Evolutionary conservation across 2,113 vertebrate genomes (phyloP), one percentile per base, ranked within the genome.

Genomic region (Todiramphus saurophagus): DNA sequence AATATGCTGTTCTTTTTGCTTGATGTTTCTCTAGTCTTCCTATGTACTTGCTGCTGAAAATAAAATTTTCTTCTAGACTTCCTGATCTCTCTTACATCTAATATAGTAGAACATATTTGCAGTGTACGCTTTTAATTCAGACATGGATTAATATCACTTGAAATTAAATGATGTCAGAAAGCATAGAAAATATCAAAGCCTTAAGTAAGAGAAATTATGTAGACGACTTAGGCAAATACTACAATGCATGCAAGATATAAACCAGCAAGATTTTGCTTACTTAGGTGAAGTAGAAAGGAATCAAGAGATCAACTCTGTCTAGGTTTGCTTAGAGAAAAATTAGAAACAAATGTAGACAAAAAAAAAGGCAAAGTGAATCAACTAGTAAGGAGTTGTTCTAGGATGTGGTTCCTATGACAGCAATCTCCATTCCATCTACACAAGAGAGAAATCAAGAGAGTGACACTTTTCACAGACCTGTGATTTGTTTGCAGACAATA

Each of bases 351-450:
- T 79, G 11, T 23, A 87, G 63, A 39, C 4, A 39, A 24, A 51
- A 9, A 68, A 63, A 48, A 66, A 75, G 39, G 39, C 12, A 23
- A 59, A 7, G 3, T 76, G 16, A 83, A 77, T 51, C 18, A 55
- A 41, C 28, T 1, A 4, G 3, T 39, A 59, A 48, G 17, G 21
- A 56, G 8, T 60, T 84, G 7, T 60, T 84, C 59, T 41, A 43
- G 39, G 7, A 50, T 46, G 11, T 1, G 0, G 2, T 8, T 64
- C 6, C 62, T 43, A 31, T 46, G 37, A 43, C 12, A 50, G 24
- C 24, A 88, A 53, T 43, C 19, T 14, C 21, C 11, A 10, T 37
- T 68, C 59, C 55, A 15, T 30, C 27, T 35, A 27, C 12, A 24
- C 10, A 35, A 56, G n/a, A 92, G 23, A 48, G 24, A 79, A 59